Evolutionary conservation across 2,888 invertebrate genomes (phyloP).

Genomic region (Amiota mariae): DNA sequence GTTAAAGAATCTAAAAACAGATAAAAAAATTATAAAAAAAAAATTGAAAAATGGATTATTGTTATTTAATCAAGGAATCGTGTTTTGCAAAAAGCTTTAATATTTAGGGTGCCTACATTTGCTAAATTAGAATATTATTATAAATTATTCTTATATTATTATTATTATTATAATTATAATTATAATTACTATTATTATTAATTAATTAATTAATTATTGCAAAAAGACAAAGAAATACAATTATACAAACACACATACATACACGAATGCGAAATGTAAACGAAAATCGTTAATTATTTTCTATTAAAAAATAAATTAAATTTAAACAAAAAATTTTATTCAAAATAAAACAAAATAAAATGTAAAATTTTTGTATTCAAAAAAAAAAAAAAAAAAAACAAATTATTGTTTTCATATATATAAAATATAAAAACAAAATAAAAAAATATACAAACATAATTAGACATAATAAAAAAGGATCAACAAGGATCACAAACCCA

Average conservation of each 20-base stretch:
- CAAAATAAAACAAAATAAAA: not conserved
- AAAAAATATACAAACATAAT: constrained; percentile 25
- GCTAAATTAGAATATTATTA: constrained; percentile 73
- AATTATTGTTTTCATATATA: constrained; percentile 21
- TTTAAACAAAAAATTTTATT: constrained; percentile 23
- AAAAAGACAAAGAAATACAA: constrained; percentile 29
- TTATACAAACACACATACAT: constrained; percentile 23
- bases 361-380: no score
- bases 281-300: constrained; percentile 48
- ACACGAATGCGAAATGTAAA: constrained; percentile 37
- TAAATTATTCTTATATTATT: constrained; percentile 45
- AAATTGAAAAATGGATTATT: constrained; percentile 47
- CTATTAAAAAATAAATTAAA: constrained; percentile 27
- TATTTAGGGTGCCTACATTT: constrained; percentile 75
- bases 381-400: constrained; percentile 31
- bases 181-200: not conserved
- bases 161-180: constrained; percentile 34
- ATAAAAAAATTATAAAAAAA: constrained; percentile 42
- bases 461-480: constrained; percentile 15
- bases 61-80: constrained; percentile 69
- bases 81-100: constrained; percentile 74
- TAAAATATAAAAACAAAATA: constrained; percentile 27
- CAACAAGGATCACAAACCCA: no score
- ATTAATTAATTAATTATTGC: constrained; percentile 35
- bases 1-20: constrained; percentile 35